A percentile compares a stretch with the other conserved stretches of the same genome.
phyloP scores from a whole-genome alignment of 2,797 vertebrate species.

The Tapirus indicus region DNA sequence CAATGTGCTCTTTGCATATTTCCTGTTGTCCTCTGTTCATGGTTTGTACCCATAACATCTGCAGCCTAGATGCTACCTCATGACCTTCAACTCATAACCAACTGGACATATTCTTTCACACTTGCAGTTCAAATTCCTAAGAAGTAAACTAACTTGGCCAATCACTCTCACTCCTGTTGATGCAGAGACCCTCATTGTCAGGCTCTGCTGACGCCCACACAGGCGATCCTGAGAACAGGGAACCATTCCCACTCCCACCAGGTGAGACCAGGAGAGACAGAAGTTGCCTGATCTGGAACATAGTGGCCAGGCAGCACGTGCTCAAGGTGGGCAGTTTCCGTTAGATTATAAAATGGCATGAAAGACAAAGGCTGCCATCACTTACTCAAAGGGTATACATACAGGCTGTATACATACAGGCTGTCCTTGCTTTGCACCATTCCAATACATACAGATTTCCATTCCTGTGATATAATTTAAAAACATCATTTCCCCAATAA shows the following conservation, averaged over 20 bases:
- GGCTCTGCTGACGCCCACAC: background rate
- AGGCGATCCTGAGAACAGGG: background rate
- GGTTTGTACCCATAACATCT: background rate
- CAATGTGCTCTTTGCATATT: background rate
- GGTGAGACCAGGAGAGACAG: background rate
- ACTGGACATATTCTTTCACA: background rate
- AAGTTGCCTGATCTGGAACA: background rate
- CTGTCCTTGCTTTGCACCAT: background rate
- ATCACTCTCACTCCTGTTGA: background rate
- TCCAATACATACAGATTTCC: background rate
- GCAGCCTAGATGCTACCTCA: background rate
- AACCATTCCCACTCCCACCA: background rate
- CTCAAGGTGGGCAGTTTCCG: background rate
- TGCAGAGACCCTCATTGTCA: background rate
- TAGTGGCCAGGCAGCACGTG: background rate
- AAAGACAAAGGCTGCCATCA: background rate
- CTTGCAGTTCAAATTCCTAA: background rate
- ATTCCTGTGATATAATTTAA: background rate
- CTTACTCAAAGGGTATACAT: background rate
- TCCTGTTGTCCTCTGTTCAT: background rate
- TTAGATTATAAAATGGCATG: background rate
- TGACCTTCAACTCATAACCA: background rate
- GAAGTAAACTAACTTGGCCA: background rate
- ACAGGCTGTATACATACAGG: too few species aligned
- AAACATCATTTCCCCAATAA: background rate